A percentile compares a stretch with the other conserved stretches of the same genome.
phyloP scores from a whole-genome alignment of 2,113 vertebrate genomes.

The Coracopsis vasa region DNA sequence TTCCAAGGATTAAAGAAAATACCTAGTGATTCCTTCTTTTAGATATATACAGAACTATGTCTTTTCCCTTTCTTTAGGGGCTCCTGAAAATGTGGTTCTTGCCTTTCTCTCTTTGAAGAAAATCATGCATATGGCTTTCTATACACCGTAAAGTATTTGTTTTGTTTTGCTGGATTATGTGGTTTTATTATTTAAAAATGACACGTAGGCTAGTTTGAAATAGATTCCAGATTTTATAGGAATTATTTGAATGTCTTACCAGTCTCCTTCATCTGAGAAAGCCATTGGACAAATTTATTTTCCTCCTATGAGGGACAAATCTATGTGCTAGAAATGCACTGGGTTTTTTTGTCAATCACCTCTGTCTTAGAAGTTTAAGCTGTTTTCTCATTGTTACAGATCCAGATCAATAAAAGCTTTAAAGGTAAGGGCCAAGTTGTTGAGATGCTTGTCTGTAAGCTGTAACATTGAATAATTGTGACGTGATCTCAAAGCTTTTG shows the following conservation, averaged over 20 bases:
- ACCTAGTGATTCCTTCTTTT: not conserved
- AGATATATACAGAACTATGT: not conserved
- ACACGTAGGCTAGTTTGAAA: not conserved
- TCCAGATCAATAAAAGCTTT: not conserved
- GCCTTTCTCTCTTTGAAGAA: not conserved
- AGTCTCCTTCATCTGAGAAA: not conserved
- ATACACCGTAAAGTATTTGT: fast-evolving
- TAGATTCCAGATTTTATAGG: not conserved
- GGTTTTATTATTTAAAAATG: not conserved
- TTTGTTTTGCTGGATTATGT: not conserved
- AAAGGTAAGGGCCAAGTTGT: not conserved
- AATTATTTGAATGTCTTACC: not conserved
- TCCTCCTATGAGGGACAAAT: not conserved
- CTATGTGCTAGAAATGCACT: not conserved
- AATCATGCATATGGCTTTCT: not conserved
- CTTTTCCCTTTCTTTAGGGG: not conserved
- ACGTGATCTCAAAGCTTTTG: not conserved
- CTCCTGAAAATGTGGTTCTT: not conserved
- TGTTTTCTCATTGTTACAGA: not conserved
- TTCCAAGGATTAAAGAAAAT: not conserved
- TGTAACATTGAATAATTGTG: not conserved
- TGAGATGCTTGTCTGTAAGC: not conserved
- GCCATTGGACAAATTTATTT: not conserved
- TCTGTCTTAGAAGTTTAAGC: not conserved
- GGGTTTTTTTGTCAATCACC: fast-evolving